Conservation (phyloP, 2,797 vertebrate species). For the Coregonus ussuriensis region DNA sequence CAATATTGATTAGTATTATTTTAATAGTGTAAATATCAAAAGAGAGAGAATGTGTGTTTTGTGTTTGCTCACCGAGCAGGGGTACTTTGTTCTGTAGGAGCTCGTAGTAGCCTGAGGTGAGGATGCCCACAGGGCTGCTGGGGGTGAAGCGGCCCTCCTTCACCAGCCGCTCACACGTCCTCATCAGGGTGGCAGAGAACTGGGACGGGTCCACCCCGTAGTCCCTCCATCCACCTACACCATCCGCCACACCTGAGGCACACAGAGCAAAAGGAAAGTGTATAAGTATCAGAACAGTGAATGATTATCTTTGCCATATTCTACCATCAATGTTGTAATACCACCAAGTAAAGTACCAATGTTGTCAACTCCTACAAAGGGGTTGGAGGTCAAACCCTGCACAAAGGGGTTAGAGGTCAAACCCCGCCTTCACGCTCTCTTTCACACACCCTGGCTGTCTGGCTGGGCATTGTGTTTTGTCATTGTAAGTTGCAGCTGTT, state of each 20-base stretch:
- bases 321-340: too few relatives aligned
- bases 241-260: slow-evolving; percentile 90
- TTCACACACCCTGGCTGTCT: neutral
- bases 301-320: too few relatives aligned
- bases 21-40: too few relatives aligned
- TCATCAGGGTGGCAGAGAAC: slow-evolving; percentile 97
- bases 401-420: too few relatives aligned
- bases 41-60: neutral
- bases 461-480: slow-evolving; percentile 5
- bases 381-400: too few relatives aligned
- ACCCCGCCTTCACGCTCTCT: neutral
- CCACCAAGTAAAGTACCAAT: too few relatives aligned
- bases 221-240: slow-evolving; percentile 97
- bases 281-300: neutral
- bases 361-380: too few relatives aligned
- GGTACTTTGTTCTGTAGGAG: slow-evolving; percentile 99
- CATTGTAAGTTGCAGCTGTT: neutral
- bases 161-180: slow-evolving; percentile 94
- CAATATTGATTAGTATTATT: too few relatives aligned
- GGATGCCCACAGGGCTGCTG: slow-evolving; percentile 93
- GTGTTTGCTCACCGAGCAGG: slow-evolving; percentile 85
- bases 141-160: slow-evolving; percentile 96
- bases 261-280: neutral
- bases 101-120: slow-evolving; percentile 94
- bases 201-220: slow-evolving; percentile 98